These are phyloP conservation scores for Clistopyga incitator DNA, from an alignment of 2,888 invertebrate genomes.

Conservation along the genomic window DNA sequence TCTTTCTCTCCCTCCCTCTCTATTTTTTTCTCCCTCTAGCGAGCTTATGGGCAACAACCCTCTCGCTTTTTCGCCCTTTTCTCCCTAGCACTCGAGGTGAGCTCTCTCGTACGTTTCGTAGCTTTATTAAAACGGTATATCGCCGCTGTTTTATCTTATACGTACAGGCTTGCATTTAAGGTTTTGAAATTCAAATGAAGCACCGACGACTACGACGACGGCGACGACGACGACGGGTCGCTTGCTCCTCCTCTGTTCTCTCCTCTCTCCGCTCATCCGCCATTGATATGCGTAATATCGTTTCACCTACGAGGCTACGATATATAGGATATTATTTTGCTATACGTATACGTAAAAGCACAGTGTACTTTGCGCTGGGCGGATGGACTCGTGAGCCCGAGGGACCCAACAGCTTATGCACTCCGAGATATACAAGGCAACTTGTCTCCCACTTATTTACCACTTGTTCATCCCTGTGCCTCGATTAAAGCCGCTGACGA, in stretches of 20 bases:
- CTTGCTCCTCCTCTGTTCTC: constrained; percentile 39
- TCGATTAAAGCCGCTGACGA: constrained; percentile 37
- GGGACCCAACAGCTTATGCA: constrained; percentile 39
- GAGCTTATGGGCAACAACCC: constrained; percentile 29
- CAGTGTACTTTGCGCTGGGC: constrained; percentile 22
- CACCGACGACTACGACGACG: constrained; percentile 61
- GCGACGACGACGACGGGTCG: constrained; percentile 23
- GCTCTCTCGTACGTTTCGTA: constrained; percentile 65
- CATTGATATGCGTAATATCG: constrained; percentile 80
- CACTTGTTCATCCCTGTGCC: background rate
- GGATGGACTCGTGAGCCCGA: constrained; percentile 37
- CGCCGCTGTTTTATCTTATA: constrained; percentile 78
- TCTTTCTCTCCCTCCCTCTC: background rate
- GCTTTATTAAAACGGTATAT: constrained; percentile 80
- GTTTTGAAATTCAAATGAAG: constrained; percentile 80
- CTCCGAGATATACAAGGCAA: constrained; percentile 49
- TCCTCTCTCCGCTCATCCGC: constrained; percentile 71
- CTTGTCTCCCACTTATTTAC: constrained; percentile 28
- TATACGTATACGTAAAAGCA: constrained; percentile 12
- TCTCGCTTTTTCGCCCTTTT: constrained; percentile 62
- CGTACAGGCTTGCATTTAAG: constrained; percentile 79
- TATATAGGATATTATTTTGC: constrained; percentile 29
- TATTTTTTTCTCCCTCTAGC: constrained; percentile 48
- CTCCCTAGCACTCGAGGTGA: constrained; percentile 32
- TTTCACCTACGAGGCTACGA: constrained; percentile 49